Percentiles rank a stretch among this genome's conserved stretches.
Conservation (phyloP, 2,797 vertebrate genomes). For the Craterocephalus amniculus region DNA sequence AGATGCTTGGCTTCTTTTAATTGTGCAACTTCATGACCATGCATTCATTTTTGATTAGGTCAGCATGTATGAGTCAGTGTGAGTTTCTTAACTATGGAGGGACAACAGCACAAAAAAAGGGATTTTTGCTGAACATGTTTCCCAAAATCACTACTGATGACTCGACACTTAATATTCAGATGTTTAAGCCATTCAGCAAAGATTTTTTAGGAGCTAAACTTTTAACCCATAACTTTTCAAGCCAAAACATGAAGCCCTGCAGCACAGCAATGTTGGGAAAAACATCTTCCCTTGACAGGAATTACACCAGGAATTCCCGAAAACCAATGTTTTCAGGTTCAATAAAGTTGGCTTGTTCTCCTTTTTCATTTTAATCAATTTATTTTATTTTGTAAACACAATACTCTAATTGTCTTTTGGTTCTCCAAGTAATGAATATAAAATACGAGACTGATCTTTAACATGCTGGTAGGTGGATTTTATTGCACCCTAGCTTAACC, state of each 20-base stretch:
- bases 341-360: neutral
- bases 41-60: constrained; percentile 41
- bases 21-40: constrained; percentile 39
- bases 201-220: neutral
- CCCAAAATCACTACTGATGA: neutral
- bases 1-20: neutral
- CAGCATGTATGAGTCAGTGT: constrained; percentile 31
- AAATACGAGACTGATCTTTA: neutral
- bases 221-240: neutral
- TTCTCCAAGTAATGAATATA: neutral
- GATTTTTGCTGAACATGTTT: constrained; percentile 48
- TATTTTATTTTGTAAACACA: too few relatives aligned
- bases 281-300: fast-evolving
- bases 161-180: neutral
- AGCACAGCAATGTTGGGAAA: neutral
- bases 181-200: neutral
- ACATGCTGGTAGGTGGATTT: neutral
- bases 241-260: neutral
- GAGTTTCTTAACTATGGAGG: constrained; percentile 16
- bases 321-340: neutral
- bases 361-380: neutral
- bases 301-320: neutral
- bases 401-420: neutral
- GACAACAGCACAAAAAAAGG: constrained; percentile 33
- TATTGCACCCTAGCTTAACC: neutral